Base-by-base conservation (phyloP, 2,797 vertebrate genomes). In the Cuniculus paca region DNA sequence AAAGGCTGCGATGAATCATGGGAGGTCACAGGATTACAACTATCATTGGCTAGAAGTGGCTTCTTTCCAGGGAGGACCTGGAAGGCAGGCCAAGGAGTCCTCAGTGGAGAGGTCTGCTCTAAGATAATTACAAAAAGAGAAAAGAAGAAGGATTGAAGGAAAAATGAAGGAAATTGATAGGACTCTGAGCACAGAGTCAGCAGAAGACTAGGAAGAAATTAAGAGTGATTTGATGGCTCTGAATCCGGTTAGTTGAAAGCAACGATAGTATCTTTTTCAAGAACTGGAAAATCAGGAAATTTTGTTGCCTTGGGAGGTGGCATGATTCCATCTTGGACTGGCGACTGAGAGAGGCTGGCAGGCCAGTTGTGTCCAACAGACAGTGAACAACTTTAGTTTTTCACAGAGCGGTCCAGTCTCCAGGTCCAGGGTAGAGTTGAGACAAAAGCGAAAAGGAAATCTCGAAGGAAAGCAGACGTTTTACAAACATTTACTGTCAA, bases 381-480 rank as follows among this genome's bases (percentile, higher is more conserved):
- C 82, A 74, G 31, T 72, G 56, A 50, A 14, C 26, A 75, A 77
- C 34, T 61, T 78, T 52, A 34, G 52, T 70, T 16, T 26, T 85
- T 42, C 85, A 28, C 88, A 68, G 54, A 68, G 10, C 31, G 48
- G 28, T n/a, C 77, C 78, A 58, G n/a, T 88, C 42, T 82, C 54
- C 81, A 94, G 68, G 70, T 20, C 45, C 28, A 65, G 16, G n/a
- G 28, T 31, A 83, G 24, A n/a, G 17, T 31, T 31, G 50, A 95
- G 91, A 93, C 11, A 88, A n/a, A 22, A 89, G 34, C 48, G 84
- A 39, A 81, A 93, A 88, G 39, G 36, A 84, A 68, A 85, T 56
- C 34, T n/a, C 65, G 5, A 50, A 93, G 93, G 87, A 48, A 70
- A 68, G 42, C 58, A 72, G 58, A 24, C 16, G 34, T 90, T 87